These are phyloP conservation scores for Zeugodacus cucurbitae DNA, from an alignment of 1,140 invertebrate genomes.

Conservation along the genomic window DNA sequence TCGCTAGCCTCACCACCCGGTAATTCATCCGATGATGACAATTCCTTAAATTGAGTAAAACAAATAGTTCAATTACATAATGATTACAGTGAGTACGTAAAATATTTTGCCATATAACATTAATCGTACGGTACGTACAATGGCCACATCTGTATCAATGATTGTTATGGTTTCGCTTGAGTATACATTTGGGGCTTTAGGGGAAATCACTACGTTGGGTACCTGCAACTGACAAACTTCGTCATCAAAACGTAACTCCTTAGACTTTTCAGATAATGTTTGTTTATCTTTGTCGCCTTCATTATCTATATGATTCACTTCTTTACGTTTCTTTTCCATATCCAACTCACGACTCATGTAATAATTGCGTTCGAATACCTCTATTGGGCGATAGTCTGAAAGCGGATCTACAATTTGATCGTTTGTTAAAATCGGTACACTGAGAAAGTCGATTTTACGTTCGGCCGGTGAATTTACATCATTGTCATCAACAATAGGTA, in stretches of 20 bases:
- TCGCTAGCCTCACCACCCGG: conserved; percentile 64
- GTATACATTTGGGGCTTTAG: conserved; percentile 62
- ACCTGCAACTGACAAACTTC: conserved; percentile 61
- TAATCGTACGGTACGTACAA: conserved; percentile 52
- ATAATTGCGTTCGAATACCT: conserved; percentile 64
- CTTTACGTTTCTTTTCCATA: conserved; percentile 46
- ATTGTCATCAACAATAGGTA: conserved; percentile 33
- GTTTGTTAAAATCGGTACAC: conserved; percentile 56
- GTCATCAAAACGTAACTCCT: conserved; percentile 42
- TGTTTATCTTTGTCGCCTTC: neutral
- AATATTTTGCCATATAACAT: neutral
- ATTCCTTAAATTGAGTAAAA: conserved; percentile 54
- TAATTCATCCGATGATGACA: conserved; percentile 61
- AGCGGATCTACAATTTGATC: conserved; percentile 59
- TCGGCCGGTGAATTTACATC: conserved; percentile 48
- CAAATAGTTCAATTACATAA: neutral
- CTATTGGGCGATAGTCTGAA: conserved; percentile 60
- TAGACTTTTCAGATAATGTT: conserved; percentile 46
- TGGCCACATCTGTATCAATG: conserved; percentile 70
- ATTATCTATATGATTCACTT: conserved; percentile 38
- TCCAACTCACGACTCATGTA: conserved; percentile 60
- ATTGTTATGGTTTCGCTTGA: conserved; percentile 69
- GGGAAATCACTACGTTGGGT: conserved; percentile 58
- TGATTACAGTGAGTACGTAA: neutral
- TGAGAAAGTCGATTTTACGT: conserved; percentile 59